These are phyloP conservation scores for Narcine bancroftii DNA, from an alignment of 2,113 vertebrate genomes.

Conservation along the genomic window DNA sequence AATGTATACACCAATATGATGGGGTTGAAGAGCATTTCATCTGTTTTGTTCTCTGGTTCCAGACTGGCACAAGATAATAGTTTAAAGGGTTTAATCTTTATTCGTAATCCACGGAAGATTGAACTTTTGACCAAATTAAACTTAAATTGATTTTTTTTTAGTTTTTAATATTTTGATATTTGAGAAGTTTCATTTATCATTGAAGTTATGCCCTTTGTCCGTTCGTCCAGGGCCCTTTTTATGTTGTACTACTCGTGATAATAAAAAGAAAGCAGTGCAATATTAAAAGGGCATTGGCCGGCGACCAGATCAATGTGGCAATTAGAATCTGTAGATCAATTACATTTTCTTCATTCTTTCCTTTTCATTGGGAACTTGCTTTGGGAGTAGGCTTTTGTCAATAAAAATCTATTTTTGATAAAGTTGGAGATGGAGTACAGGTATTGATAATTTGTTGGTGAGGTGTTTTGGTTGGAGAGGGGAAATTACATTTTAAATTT, in stretches of 20 bases:
- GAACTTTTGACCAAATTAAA: not conserved
- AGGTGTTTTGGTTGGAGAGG: not conserved
- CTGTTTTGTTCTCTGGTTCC: not conserved
- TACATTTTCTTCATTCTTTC: too few relatives aligned
- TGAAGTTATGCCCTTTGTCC: slow-evolving; percentile 46
- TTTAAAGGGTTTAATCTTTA: not conserved
- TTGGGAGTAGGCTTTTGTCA: not conserved
- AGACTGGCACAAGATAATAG: not conserved
- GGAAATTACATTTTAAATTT: not conserved
- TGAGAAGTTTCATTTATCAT: not conserved
- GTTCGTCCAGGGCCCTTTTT: slow-evolving; percentile 71
- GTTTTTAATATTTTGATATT: slow-evolving; percentile 10
- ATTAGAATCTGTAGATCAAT: not conserved
- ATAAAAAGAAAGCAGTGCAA: slow-evolving; percentile 66
- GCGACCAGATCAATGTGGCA: slow-evolving; percentile 43
- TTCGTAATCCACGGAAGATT: not conserved
- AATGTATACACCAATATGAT: not conserved
- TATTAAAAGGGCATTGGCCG: slow-evolving; percentile 78
- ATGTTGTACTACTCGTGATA: slow-evolving; percentile 70
- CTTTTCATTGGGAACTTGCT: not conserved
- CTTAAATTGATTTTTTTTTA: not conserved
- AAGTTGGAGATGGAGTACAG: not conserved
- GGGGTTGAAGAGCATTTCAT: not conserved
- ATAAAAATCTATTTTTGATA: not conserved
- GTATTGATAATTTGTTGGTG: not conserved